phyloP scores from a whole-genome alignment of 2,888 invertebrate genomes.

The Phortica magna region DNA sequence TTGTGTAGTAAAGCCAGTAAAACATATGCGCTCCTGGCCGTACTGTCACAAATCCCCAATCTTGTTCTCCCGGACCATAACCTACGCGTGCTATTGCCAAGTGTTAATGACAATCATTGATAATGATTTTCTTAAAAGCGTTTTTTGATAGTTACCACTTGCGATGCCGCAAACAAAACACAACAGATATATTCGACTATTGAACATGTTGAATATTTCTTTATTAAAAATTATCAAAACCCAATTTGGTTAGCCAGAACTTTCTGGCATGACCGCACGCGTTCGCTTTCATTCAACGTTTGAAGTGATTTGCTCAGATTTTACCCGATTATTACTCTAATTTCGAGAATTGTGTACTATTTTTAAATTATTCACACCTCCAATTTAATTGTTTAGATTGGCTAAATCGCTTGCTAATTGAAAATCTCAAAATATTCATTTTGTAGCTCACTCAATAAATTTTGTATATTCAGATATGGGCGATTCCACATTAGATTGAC shows the following conservation, averaged over 20 bases:
- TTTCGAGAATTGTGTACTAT: background rate
- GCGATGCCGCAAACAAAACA: background rate
- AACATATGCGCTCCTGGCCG: conserved; percentile 88
- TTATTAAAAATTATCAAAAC: background rate
- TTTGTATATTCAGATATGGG: too few relatives aligned
- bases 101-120: conserved; percentile 77
- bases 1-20: conserved; percentile 90
- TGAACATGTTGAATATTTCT: background rate
- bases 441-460: too few relatives aligned
- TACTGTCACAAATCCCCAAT: conserved; percentile 86
- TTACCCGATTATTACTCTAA: background rate
- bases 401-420: background rate
- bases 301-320: background rate
- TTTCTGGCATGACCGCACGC: background rate
- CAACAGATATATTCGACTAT: background rate
- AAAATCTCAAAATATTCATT: background rate
- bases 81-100: conserved; percentile 82
- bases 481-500: too few relatives aligned
- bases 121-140: background rate
- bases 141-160: background rate
- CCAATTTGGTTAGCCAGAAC: background rate
- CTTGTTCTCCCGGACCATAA: conserved; percentile 83
- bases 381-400: background rate
- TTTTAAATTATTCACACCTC: background rate
- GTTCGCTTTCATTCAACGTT: background rate